These are phyloP conservation scores for Gisinianus flammeolus DNA, from an alignment of 2,888 invertebrate species.

Conservation along the genomic window DNA sequence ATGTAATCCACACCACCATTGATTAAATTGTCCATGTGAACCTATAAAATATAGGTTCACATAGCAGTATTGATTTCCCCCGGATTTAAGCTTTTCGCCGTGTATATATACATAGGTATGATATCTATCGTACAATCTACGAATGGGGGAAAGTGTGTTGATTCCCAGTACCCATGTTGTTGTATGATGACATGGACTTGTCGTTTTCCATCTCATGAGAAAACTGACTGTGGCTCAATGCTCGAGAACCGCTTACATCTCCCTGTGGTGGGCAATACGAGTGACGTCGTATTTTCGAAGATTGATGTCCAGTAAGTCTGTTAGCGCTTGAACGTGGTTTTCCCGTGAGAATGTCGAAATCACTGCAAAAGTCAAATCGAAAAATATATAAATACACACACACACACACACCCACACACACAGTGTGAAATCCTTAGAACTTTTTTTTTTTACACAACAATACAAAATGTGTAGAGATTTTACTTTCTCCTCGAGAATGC, in stretches of 20 bases:
- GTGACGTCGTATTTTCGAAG: slow-evolving; percentile 23
- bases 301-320: slow-evolving; percentile 31
- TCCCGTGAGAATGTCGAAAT: slow-evolving; percentile 47
- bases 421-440: no score
- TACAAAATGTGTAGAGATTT: no score
- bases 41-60: no score
- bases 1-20: no score
- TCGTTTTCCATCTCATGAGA: slow-evolving; percentile 21
- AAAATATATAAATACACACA: slow-evolving; percentile 13
- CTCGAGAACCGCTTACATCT: slow-evolving; percentile 23
- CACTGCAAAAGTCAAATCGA: slow-evolving; percentile 20
- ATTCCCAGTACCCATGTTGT: slow-evolving; percentile 4
- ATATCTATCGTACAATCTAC: no score
- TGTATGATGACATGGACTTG: neutral
- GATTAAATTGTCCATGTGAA: no score
- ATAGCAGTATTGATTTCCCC: no score
- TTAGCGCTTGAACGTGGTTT: slow-evolving; percentile 38
- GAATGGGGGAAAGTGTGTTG: neutral
- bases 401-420: neutral
- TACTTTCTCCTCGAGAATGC: no score
- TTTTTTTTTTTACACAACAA: no score
- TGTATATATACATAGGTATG: no score
- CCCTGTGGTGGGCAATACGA: slow-evolving; percentile 28
- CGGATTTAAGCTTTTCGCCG: no score
- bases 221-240: slow-evolving; percentile 13